phyloP scores from a whole-genome alignment of 2,797 vertebrate species.

The Spinus olivaceus region DNA sequence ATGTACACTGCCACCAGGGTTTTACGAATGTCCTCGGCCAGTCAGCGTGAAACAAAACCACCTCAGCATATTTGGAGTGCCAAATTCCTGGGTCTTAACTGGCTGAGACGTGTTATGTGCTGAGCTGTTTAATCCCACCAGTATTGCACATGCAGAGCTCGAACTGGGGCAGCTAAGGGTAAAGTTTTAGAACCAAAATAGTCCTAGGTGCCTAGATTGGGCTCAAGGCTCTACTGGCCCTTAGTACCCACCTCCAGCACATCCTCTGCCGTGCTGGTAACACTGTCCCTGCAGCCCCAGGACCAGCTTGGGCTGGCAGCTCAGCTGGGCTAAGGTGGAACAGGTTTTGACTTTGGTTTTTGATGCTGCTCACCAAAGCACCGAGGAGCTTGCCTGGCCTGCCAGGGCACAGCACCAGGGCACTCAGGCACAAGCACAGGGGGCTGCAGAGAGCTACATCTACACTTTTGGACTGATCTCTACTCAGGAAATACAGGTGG shows the following conservation, averaged over 20 bases:
- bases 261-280: background rate
- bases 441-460: background rate
- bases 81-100: slow-evolving; percentile 44
- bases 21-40: background rate
- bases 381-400: background rate
- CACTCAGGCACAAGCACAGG: fast-evolving
- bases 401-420: background rate
- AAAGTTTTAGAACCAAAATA: background rate
- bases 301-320: background rate
- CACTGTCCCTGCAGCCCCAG: background rate
- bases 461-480: background rate
- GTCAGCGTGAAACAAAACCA: background rate
- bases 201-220: background rate
- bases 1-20: fast-evolving
- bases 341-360: background rate
- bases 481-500: background rate
- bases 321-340: fast-evolving
- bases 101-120: slow-evolving; percentile 8
- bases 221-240: background rate
- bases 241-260: fast-evolving
- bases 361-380: background rate
- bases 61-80: slow-evolving; percentile 20
- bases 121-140: slow-evolving; percentile 34
- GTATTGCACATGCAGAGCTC: background rate
- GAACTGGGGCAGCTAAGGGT: background rate